These are phyloP conservation scores for Lophura nycthemera DNA, from an alignment of 2,113 vertebrate genomes.

Conservation along the genomic window DNA sequence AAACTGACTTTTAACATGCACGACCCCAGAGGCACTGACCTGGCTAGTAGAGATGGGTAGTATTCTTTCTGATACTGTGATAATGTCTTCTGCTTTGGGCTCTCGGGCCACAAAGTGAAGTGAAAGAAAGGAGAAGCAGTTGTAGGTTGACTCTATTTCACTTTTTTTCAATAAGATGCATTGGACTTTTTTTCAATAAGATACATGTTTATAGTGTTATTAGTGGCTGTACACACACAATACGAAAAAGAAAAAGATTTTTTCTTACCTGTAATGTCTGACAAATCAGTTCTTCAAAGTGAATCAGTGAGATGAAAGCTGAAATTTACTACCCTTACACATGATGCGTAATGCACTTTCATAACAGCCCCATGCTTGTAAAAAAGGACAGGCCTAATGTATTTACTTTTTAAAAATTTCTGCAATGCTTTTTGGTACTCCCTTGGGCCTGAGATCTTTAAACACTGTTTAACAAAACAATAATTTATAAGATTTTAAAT, in stretches of 20 bases:
- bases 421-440: background rate
- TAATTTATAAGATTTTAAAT: background rate
- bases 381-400: background rate
- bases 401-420: background rate
- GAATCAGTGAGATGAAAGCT: background rate
- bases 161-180: background rate
- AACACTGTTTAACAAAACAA: background rate
- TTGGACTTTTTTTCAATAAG: background rate
- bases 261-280: background rate
- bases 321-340: background rate
- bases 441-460: background rate
- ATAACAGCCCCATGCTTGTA: background rate
- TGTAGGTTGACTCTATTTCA: background rate
- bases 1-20: background rate
- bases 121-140: background rate
- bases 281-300: background rate
- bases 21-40: slow-evolving; percentile 20
- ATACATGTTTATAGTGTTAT: background rate
- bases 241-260: background rate
- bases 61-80: background rate
- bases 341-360: background rate
- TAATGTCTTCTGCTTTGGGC: background rate
- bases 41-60: background rate
- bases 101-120: fast-evolving
- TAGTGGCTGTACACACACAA: background rate